Evolutionary conservation across 2,797 vertebrate genomes (phyloP), one percentile per base, ranked within the genome.

Genomic region (Adrianichthys oophorus): DNA sequence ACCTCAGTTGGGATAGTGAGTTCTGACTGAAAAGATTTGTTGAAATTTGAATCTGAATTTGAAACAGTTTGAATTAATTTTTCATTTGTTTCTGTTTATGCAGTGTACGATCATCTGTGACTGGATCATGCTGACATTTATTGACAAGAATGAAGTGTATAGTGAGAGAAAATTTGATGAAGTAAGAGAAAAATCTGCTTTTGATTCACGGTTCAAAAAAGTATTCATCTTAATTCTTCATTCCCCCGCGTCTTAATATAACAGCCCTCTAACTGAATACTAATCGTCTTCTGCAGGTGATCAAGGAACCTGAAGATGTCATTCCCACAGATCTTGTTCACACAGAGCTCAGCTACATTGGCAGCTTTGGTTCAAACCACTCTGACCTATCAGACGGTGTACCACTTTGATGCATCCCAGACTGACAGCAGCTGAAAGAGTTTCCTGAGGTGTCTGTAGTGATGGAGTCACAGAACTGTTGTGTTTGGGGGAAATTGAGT

Each of bases 121-220:
- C 80, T 97, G 96, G 96, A 95, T 98, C 80, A 89, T 98, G 91
- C 82, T 98, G 74, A 96, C 94, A 0, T 96, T 96, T 86, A 95
- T 97, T 70, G 95, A 97, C 81, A 96, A 95, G 83, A 90, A 96
- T 62, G 92, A 94, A 66, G 64, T 93, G 56, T 97, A 95, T 90
- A 96, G 95, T 51, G 85, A 92, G 1, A 93, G 89, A 78, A 98
- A 96, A 83, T 97, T 95, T 56, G 95, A 97, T 71, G 91, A 95
- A 82, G 95, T 96, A 85, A 92, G 88, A 37, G 10, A 37, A 37
- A 37, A 12, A 37, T 12, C 32, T 37, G 10, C 32, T 13, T 37
- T 37, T 12, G 10, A 12, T 37, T 37, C 6, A 7, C 6, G 26
- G 7, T 26, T 26, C 3, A 3, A 37, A 37, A 12, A 12, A 37